phyloP scores from a whole-genome alignment of 2,113 vertebrate genomes.

The Cynopterus brachyotis region DNA sequence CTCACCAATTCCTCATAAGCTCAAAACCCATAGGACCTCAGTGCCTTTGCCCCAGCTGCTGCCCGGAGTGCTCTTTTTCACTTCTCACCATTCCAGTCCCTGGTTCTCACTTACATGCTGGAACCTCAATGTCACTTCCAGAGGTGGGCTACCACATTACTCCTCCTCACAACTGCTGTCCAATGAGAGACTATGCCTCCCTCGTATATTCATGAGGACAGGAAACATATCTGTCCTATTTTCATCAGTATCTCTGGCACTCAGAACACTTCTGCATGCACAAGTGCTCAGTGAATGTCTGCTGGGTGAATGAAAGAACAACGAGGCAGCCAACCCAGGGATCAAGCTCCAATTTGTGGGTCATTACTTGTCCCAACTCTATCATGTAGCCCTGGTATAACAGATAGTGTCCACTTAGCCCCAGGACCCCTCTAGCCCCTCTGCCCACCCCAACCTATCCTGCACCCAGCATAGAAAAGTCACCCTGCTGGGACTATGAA shows the following conservation, averaged over 20 bases:
- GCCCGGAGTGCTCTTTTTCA: not conserved
- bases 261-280: not conserved
- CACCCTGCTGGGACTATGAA: not conserved
- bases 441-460: not conserved
- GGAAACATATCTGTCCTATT: not conserved
- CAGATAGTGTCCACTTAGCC: not conserved
- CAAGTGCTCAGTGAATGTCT: not conserved
- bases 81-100: not conserved
- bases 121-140: not conserved
- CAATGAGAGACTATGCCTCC: not conserved
- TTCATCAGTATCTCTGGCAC: not conserved
- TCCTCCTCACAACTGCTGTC: not conserved
- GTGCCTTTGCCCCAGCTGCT: not conserved
- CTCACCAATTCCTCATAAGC: not conserved
- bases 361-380: not conserved
- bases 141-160: not conserved
- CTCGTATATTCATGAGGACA: not conserved
- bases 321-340: not conserved
- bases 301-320: not conserved
- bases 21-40: not conserved
- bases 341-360: not conserved
- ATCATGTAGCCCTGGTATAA: not conserved
- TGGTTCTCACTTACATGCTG: not conserved
- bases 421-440: not conserved
- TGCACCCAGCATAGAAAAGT: not conserved